phyloP scores from a whole-genome alignment of 2,113 vertebrate species.

The Hypanus sabinus region DNA sequence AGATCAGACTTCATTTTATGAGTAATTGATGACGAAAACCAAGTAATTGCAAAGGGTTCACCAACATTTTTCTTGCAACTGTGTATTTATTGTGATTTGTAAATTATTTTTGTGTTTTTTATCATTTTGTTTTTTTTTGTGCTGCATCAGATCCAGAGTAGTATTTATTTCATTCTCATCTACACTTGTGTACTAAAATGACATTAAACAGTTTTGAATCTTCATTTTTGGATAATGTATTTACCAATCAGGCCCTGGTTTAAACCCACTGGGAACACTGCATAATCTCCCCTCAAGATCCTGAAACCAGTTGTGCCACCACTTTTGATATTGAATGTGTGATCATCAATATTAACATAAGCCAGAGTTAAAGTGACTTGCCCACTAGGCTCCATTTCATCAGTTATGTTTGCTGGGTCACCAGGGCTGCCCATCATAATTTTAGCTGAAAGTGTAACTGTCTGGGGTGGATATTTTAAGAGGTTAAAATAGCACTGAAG shows the following conservation, averaged over 20 bases:
- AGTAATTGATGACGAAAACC: too few relatives aligned
- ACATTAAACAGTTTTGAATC: not conserved
- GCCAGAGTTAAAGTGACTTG: not conserved
- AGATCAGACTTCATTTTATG: too few relatives aligned
- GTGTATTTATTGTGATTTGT: too few relatives aligned
- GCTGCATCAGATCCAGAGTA: too few relatives aligned
- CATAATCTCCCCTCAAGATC: too few relatives aligned
- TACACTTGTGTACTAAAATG: too few relatives aligned
- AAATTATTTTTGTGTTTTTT: too few relatives aligned
- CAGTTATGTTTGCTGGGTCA: not conserved
- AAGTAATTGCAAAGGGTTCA: too few relatives aligned
- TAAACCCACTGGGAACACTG: not conserved
- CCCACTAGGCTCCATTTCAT: too few relatives aligned
- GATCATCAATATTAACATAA: not conserved
- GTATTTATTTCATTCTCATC: too few relatives aligned
- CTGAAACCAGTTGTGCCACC: not conserved
- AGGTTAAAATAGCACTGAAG: not conserved
- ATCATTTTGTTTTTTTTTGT: too few relatives aligned
- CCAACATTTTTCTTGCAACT: too few relatives aligned
- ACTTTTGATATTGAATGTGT: not conserved
- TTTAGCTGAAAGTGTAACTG: not conserved
- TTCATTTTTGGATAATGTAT: not conserved
- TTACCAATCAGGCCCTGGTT: not conserved
- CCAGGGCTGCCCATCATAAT: not conserved
- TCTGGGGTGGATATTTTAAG: not conserved